Evolutionary conservation across 2,113 vertebrate species (phyloP).

Genomic region (Rallus limicola): DNA sequence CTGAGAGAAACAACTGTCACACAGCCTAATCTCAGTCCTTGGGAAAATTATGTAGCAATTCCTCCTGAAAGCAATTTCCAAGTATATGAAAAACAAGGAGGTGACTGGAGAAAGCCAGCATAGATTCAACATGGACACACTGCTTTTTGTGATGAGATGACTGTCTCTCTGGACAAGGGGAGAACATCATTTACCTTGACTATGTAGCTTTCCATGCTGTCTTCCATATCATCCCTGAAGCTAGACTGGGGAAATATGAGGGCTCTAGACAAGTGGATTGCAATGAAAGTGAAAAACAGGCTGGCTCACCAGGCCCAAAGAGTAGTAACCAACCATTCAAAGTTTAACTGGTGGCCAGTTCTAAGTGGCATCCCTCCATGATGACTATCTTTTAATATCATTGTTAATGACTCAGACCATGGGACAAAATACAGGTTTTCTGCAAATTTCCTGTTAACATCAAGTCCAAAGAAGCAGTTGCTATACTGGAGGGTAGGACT

Average conservation of each 20-base stretch:
- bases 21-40: neutral
- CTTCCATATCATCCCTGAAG: neutral
- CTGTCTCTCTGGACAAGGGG: neutral
- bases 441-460: neutral
- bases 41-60: neutral
- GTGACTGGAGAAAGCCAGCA: neutral
- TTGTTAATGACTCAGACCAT: neutral
- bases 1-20: neutral
- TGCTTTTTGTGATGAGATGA: neutral
- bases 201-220: neutral
- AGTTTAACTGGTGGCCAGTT: neutral
- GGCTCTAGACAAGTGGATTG: neutral
- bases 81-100: neutral
- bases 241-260: neutral
- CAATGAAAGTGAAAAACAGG: neutral
- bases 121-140: neutral
- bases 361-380: neutral
- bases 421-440: neutral
- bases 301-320: accelerated
- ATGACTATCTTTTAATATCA: neutral
- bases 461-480: neutral
- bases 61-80: neutral
- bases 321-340: neutral
- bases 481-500: neutral
- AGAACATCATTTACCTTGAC: neutral